Conservation (phyloP, 1,140 invertebrate species). For the Diorhabda elongata region DNA sequence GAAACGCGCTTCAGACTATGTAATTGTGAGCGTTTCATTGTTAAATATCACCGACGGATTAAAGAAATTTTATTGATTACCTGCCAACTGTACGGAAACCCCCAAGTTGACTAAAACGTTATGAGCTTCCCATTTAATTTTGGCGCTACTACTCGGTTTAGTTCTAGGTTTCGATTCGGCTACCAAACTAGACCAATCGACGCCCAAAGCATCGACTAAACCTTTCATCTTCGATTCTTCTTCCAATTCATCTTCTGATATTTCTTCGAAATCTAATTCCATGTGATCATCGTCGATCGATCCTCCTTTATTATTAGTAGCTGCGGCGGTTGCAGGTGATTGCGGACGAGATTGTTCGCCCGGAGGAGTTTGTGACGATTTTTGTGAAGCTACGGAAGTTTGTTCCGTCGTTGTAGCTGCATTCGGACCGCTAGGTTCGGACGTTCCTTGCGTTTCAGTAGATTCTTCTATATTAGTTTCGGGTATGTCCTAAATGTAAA, state of each 20-base stretch:
- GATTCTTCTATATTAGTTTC: slow-evolving; percentile 21
- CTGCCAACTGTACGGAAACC: slow-evolving; percentile 29
- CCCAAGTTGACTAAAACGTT: slow-evolving; percentile 33
- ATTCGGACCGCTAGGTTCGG: slow-evolving; percentile 17
- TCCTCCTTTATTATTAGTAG: slow-evolving; percentile 38
- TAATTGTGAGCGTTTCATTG: no score
- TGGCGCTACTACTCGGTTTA: slow-evolving; percentile 54
- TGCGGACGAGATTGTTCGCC: slow-evolving; percentile 30
- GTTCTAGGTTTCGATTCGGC: slow-evolving; percentile 57
- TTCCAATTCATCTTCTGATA: slow-evolving; percentile 82
- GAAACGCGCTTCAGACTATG: no score
- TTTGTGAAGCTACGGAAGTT: slow-evolving; percentile 29
- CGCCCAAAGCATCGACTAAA: slow-evolving; percentile 81
- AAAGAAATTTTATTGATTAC: slow-evolving; percentile 44
- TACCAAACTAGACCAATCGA: slow-evolving; percentile 86
- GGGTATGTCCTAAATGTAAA: slow-evolving; percentile 22
- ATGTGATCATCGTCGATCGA: slow-evolving; percentile 57
- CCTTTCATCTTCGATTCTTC: slow-evolving; percentile 68
- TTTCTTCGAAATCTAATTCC: slow-evolving; percentile 83
- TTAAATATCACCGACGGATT: slow-evolving; percentile 50
- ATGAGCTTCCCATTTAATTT: slow-evolving; percentile 70
- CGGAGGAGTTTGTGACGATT: slow-evolving; percentile 29
- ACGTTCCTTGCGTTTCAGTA: slow-evolving; percentile 14
- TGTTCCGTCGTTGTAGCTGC: slow-evolving; percentile 22
- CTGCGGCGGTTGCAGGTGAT: slow-evolving; percentile 25